These are phyloP conservation scores for Bursaphelenchus mucronatus DNA, from an alignment of 1,140 invertebrate species.

Conservation along the genomic window DNA sequence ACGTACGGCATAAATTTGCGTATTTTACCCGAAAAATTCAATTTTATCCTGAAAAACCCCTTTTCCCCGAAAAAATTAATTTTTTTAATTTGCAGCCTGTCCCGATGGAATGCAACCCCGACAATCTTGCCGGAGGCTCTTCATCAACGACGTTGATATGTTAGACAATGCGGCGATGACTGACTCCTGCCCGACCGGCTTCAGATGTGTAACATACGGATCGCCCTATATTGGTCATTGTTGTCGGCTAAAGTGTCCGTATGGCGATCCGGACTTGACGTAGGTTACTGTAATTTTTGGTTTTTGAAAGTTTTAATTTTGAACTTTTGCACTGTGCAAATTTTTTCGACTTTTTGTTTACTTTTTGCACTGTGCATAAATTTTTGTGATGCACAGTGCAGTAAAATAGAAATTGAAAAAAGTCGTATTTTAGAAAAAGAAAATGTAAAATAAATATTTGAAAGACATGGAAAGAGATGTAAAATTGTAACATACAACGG, in stretches of 20 bases:
- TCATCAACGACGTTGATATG: slow-evolving; percentile 61
- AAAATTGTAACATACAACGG: too few relatives aligned
- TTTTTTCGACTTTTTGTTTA: too few relatives aligned
- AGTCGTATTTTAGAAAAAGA: too few relatives aligned
- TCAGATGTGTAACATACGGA: slow-evolving; percentile 60
- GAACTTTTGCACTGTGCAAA: too few relatives aligned
- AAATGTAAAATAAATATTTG: too few relatives aligned
- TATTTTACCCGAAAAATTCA: too few relatives aligned
- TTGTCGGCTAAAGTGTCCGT: slow-evolving; percentile 55
- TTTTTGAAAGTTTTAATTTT: slow-evolving; percentile 11
- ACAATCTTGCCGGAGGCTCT: slow-evolving; percentile 58
- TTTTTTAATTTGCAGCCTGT: slow-evolving; percentile 42
- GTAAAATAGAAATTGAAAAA: too few relatives aligned
- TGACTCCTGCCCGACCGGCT: slow-evolving; percentile 59
- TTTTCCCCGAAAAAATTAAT: not conserved
- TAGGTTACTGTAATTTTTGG: slow-evolving; percentile 21
- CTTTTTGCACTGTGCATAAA: too few relatives aligned
- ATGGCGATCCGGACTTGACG: slow-evolving; percentile 59
- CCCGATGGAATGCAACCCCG: slow-evolving; percentile 57
- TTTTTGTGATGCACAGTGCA: too few relatives aligned
- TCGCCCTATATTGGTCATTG: slow-evolving; percentile 61
- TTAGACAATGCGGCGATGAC: slow-evolving; percentile 60
- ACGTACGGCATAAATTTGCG: too few relatives aligned
- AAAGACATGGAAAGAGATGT: too few relatives aligned
- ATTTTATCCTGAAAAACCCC: not conserved